These are phyloP conservation scores for Poeciliopsis paucimaculata DNA, from an alignment of 2,797 vertebrate species.

Conservation along the genomic window DNA sequence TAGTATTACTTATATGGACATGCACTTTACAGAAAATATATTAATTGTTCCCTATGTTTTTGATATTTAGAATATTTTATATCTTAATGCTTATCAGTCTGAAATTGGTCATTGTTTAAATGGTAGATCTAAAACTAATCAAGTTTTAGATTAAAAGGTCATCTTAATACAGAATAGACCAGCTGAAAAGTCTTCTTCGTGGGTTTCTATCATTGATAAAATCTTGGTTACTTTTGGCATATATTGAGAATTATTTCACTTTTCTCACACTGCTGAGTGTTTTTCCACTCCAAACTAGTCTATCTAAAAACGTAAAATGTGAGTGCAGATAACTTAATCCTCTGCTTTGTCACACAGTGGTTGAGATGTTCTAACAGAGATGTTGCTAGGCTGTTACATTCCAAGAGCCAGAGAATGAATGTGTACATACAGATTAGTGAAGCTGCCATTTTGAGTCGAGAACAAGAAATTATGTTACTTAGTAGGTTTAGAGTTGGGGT, in stretches of 20 bases:
- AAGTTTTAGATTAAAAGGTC: not conserved
- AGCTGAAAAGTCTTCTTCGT: not conserved
- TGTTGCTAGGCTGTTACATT: not conserved
- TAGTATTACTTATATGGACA: not conserved
- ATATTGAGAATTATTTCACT: not conserved
- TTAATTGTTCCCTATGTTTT: not conserved
- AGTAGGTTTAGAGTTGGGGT: slow-evolving; percentile 10
- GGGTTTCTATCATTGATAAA: not conserved
- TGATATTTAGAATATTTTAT: not conserved
- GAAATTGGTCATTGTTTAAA: not conserved
- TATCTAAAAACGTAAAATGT: not conserved
- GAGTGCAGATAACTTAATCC: not conserved
- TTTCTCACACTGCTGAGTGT: not conserved
- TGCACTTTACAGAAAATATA: not conserved
- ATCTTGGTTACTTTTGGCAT: not conserved
- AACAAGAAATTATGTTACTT: slow-evolving; percentile 16
- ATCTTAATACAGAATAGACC: not conserved
- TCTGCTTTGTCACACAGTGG: slow-evolving; percentile 5
- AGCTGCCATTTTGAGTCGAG: slow-evolving; percentile 12
- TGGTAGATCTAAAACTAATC: not conserved
- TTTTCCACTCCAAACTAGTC: not conserved
- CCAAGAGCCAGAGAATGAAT: not conserved
- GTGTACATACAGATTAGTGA: not conserved
- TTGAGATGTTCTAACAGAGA: not conserved
- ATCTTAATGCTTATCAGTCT: too few species aligned